Evolutionary conservation across 2,888 invertebrate species (phyloP), one percentile per base, ranked within the genome.

Genomic region (Eupelmus urozonus): DNA sequence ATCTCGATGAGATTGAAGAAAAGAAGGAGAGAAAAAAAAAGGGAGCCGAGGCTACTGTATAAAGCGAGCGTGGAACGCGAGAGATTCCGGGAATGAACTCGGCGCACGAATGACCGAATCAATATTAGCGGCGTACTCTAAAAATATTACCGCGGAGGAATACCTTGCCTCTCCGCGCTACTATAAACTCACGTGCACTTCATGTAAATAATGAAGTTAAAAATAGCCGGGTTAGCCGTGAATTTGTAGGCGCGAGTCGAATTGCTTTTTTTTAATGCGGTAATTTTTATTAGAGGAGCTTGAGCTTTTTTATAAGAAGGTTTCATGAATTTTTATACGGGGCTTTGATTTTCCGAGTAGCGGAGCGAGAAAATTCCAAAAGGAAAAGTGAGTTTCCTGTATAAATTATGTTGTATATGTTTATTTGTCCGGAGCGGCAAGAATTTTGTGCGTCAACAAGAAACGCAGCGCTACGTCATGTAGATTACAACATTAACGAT

Each of bases 81-180:
- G 49, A 49, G 73, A 65, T 74, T 75, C 75, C 51, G n/a, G 67
- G 75, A 75, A 75, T 60, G 75, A 60, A 67, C 67, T 67, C 66
- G 75, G 23, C 29, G 62, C 59, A 67, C 59, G 67, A 67, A 49
- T 60, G 67, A 60, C 34, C 67, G 67, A 60, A 75, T 75, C 75
- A 67, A 75, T 75, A 75, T 75, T 59, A 59, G 67, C 67, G 40
- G 75, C 66, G 45, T 55, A 59, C 75, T 75, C 67, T 75, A 75
- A 67, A 75, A 75, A 75, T 75, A 75, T 75, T 66, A 29, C 65
- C 65, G 55, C 57, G n/a, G 73, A 65, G 65, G 23, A 63, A 74
- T 65, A 65, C 65, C 55, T 62, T 66, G 74, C 34, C 66, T 75
- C 67, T 18, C 34, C 4, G n/a, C 29, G 34, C 67, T 67, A 40